These are phyloP conservation scores for Acrocephalus scirpaceus DNA, from an alignment of 2,797 vertebrate genomes.

Conservation along the genomic window DNA sequence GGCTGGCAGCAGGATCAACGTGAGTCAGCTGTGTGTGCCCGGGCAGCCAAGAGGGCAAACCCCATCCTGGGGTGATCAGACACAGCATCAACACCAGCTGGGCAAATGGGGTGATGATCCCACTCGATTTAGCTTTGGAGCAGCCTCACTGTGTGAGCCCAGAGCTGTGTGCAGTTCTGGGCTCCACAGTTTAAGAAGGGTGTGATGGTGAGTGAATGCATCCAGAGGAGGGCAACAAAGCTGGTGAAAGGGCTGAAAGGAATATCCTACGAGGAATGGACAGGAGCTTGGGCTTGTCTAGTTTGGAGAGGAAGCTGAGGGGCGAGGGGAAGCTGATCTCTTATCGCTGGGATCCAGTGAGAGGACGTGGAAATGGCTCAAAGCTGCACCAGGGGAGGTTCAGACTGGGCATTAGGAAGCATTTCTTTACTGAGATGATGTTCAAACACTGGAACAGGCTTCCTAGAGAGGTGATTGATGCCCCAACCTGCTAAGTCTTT, in stretches of 20 bases:
- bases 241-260: not conserved
- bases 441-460: not conserved
- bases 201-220: not conserved
- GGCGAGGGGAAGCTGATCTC: no score
- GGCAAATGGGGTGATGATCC: not conserved
- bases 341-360: not conserved
- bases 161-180: not conserved
- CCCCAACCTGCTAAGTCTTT: not conserved
- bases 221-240: not conserved
- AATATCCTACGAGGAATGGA: not conserved
- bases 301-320: not conserved
- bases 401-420: not conserved
- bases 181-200: accelerated
- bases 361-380: not conserved
- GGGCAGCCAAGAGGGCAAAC: not conserved
- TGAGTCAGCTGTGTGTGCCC: not conserved
- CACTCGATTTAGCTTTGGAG: accelerated
- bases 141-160: accelerated
- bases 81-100: not conserved
- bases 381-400: not conserved
- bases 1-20: not conserved
- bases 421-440: not conserved
- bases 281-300: not conserved
- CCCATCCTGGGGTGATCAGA: not conserved
- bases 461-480: not conserved